Evolutionary conservation across 2,888 invertebrate species (phyloP).

Genomic region (Xylophagus ater): DNA sequence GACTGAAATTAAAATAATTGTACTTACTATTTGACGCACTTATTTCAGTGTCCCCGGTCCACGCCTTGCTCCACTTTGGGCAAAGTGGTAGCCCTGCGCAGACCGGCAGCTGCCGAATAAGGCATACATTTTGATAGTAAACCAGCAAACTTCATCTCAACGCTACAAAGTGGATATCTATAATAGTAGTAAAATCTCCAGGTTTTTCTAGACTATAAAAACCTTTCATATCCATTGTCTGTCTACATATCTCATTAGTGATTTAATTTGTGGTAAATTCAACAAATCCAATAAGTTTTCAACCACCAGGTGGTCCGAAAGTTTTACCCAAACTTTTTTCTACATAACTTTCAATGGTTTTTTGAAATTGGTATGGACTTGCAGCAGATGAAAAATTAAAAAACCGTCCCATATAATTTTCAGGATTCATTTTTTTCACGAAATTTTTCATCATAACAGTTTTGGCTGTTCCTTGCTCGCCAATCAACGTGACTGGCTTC

Average conservation of each 20-base stretch:
- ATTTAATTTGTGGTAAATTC: constrained; percentile 93
- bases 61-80: too few relatives aligned
- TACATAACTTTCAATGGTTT: constrained; percentile 90
- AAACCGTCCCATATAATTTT: constrained; percentile 69
- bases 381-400: constrained; percentile 96
- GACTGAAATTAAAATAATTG: too few relatives aligned
- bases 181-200: constrained; percentile 84
- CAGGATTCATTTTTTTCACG: constrained; percentile 76
- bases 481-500: constrained; percentile 70
- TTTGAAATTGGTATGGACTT: constrained; percentile 87
- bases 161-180: constrained; percentile 84
- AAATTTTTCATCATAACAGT: constrained; percentile 96
- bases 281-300: constrained; percentile 86
- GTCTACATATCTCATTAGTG: constrained; percentile 89
- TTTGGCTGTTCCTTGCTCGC: constrained; percentile 93
- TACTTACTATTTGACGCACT: too few relatives aligned
- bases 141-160: too few relatives aligned
- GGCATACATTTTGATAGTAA: too few relatives aligned
- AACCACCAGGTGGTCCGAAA: constrained; percentile 88
- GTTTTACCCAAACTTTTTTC: constrained; percentile 92
- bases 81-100: too few relatives aligned
- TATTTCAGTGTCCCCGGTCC: too few relatives aligned
- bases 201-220: constrained; percentile 96
- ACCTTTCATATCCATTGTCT: constrained; percentile 93
- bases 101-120: too few relatives aligned